phyloP scores from a whole-genome alignment of 2,888 invertebrate genomes.

The Drosophila prolongata region DNA sequence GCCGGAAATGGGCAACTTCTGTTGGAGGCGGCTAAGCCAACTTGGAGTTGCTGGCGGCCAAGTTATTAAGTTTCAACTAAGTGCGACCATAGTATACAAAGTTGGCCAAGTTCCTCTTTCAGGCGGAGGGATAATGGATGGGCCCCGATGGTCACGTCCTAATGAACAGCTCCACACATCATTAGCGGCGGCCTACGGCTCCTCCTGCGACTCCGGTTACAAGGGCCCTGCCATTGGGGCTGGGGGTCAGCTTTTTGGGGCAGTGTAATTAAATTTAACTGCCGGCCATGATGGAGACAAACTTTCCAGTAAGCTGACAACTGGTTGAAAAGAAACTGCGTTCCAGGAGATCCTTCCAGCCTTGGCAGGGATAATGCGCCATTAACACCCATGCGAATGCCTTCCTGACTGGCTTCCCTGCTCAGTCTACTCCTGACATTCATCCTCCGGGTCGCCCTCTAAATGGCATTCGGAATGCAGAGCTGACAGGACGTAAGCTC shows the following conservation, averaged over 20 bases:
- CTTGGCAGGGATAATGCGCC: slow-evolving; percentile 28
- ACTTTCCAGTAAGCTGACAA: slow-evolving; percentile 26
- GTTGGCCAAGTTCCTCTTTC: slow-evolving; percentile 37
- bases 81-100: slow-evolving; percentile 30
- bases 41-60: slow-evolving; percentile 19
- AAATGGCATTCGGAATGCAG: slow-evolving; percentile 28
- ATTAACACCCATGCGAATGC: slow-evolving; percentile 29
- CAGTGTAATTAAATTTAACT: slow-evolving; percentile 74
- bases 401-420: slow-evolving; percentile 2
- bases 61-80: slow-evolving; percentile 73
- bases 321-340: slow-evolving; percentile 14
- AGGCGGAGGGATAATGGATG: slow-evolving; percentile 38
- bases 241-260: slow-evolving; percentile 54
- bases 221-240: slow-evolving; percentile 30
- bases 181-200: slow-evolving; percentile 51
- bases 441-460: neutral
- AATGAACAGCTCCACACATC: slow-evolving; percentile 68
- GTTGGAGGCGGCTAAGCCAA: slow-evolving; percentile 20
- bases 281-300: slow-evolving; percentile 41
- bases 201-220: slow-evolving; percentile 58
- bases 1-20: slow-evolving; percentile 66
- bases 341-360: slow-evolving; percentile 23
- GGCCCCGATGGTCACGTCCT: slow-evolving; percentile 65
- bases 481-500: slow-evolving; percentile 25
- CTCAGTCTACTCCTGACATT: slow-evolving; percentile 5